Percentiles rank a stretch among this genome's conserved stretches.
Conservation (phyloP, 2,797 vertebrate species). For the Labeo calbasu region DNA sequence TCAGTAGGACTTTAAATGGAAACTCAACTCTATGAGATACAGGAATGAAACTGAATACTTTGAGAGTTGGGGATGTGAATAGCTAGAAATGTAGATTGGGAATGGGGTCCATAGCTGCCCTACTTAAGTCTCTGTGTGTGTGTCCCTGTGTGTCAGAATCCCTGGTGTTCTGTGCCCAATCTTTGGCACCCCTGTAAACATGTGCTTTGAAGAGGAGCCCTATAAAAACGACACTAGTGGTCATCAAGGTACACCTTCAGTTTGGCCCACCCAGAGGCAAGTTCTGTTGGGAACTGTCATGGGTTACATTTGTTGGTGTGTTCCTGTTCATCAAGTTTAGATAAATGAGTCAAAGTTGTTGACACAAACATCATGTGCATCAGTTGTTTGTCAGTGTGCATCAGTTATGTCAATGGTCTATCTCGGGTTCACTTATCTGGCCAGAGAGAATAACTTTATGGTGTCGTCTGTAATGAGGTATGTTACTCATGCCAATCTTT, state of each 20-base stretch:
- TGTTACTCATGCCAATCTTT: not conserved
- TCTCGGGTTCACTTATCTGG: not conserved
- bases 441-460: not conserved
- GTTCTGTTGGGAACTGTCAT: slow-evolving; percentile 23
- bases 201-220: slow-evolving; percentile 76
- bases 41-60: slow-evolving; percentile 64
- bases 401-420: not conserved
- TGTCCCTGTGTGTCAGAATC: slow-evolving; percentile 50
- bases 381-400: not conserved
- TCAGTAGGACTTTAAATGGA: slow-evolving; percentile 63
- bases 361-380: slow-evolving; percentile 20
- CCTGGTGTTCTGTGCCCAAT: slow-evolving; percentile 66
- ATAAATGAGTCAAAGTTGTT: slow-evolving; percentile 6
- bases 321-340: not conserved
- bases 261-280: slow-evolving; percentile 75
- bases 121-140: slow-evolving; percentile 44
- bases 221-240: slow-evolving; percentile 71
- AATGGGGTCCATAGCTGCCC: slow-evolving; percentile 43
- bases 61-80: slow-evolving; percentile 62
- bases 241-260: slow-evolving; percentile 60
- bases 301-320: slow-evolving; percentile 41
- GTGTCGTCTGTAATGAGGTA: not conserved
- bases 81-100: slow-evolving; percentile 64
- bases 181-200: slow-evolving; percentile 74
- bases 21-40: slow-evolving; percentile 66